These are phyloP conservation scores for Aphelinus atriplicis DNA, from an alignment of 1,140 invertebrate species.

Conservation along the genomic window DNA sequence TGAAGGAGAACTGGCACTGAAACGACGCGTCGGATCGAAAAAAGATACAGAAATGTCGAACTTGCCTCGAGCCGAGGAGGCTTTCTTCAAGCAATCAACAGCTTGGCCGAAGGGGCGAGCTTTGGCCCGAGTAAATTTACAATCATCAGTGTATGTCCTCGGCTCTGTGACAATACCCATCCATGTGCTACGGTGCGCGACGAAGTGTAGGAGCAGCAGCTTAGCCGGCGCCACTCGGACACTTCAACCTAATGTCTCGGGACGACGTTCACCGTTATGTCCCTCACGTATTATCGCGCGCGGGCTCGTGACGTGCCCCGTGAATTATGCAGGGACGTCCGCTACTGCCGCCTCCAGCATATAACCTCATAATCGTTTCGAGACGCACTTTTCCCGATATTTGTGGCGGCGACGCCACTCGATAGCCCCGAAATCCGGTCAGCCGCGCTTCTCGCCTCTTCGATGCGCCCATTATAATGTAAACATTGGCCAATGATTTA, in stretches of 20 bases:
- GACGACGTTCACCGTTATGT: slow-evolving; percentile 40
- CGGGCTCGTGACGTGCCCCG: not conserved
- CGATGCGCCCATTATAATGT: not conserved
- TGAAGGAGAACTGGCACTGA: no score
- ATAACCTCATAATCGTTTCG: slow-evolving; percentile 35
- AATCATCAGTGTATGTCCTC: no score
- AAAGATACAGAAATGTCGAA: no score
- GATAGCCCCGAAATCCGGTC: slow-evolving; percentile 5
- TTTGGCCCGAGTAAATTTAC: no score
- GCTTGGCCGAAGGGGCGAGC: no score
- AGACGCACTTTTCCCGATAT: slow-evolving; percentile 31
- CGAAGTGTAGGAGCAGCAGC: no score
- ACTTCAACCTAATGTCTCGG: slow-evolving; percentile 43
- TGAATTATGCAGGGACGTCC: not conserved
- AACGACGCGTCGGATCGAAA: no score
- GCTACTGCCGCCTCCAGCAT: not conserved
- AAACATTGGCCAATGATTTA: no score
- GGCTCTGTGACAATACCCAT: no score
- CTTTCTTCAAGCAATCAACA: no score
- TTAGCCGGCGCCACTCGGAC: slow-evolving; percentile 41
- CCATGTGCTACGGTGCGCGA: no score
- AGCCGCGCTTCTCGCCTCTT: not conserved
- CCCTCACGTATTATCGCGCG: slow-evolving; percentile 16
- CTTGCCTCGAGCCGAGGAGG: no score
- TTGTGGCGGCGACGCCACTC: slow-evolving; percentile 24